Percentiles rank a stretch among this genome's conserved stretches.
Conservation (phyloP, 92 coral and sea anemone genomes). For the Palythoa caribaeorum region DNA sequence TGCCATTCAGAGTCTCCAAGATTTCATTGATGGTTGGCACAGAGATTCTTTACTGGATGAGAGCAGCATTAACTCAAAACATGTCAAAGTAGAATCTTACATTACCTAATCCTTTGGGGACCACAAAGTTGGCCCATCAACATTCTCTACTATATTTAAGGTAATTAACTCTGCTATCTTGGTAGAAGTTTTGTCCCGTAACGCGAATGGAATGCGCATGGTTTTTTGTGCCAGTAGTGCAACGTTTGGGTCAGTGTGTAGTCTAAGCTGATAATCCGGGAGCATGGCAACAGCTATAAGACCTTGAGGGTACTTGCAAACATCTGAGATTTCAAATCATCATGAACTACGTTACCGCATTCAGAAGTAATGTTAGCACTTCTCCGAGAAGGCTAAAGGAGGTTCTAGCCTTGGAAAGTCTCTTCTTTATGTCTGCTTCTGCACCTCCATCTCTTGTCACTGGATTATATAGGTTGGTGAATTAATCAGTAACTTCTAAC, state of each 20-base stretch:
- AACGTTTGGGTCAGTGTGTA: slow-evolving; percentile 6
- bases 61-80: no score
- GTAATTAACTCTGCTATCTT: slow-evolving; percentile 37
- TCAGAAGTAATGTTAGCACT: slow-evolving; percentile 14
- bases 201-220: slow-evolving; percentile 24
- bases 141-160: slow-evolving; percentile 40
- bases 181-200: slow-evolving; percentile 29
- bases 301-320: slow-evolving; percentile 22
- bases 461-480: no score
- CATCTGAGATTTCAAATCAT: neutral
- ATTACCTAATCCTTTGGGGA: slow-evolving; percentile 43
- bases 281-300: slow-evolving; percentile 48
- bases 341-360: neutral
- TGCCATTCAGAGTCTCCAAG: no score
- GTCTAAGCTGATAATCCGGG: slow-evolving; percentile 9
- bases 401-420: no score
- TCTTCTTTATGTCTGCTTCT: no score
- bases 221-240: slow-evolving; percentile 23
- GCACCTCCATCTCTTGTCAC: no score
- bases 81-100: slow-evolving; percentile 40
- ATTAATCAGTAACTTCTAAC: no score
- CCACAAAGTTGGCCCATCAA: slow-evolving; percentile 51
- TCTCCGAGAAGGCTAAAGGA: no score
- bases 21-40: no score
- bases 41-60: no score